Evolutionary conservation across 2,888 invertebrate genomes (phyloP), one percentile per base, ranked within the genome.

Genomic region (Dynastes grantii): DNA sequence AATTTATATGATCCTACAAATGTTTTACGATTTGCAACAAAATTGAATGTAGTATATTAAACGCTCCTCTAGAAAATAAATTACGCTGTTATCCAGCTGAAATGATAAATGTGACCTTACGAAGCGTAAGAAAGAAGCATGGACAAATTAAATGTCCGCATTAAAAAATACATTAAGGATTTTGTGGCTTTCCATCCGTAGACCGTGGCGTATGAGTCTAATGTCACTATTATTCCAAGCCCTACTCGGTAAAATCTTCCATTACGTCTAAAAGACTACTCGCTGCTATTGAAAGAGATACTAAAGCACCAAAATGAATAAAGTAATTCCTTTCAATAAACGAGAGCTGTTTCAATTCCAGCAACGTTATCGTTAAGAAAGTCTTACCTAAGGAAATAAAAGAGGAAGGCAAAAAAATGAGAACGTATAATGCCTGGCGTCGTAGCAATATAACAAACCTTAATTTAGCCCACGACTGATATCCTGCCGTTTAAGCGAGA

Each of bases 261-360:
- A 73, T 73, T 73, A 73, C 73, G 22, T 58, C 9, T 40, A 58
- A 55, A 37, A 73, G 58, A 73, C 37, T 58, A 11, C 22, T 16
- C 37, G 16, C 2, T 22, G 16, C 2, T 73, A 73, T 73, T 73
- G 73, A 58, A 73, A 73, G 58, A 73, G 73, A 73, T 73, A 73
- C 71, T 58, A 16, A 16, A 29, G 49, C 29, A 11, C 73, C 32
- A 58, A 16, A 61, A 75, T 53, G 51, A 51, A 68, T 75, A 61
- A 75, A 61, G 73, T 75, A 75, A 75, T 75, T 75, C 61, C 73
- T 61, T 75, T 75, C 73, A 75, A 68, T 68, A 68, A 68, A 13
- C 55, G 61, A 22, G 3, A 45, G 45, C 73, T 22, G 37, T 75
- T 75, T 61, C 45, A 75, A 61, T 75, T 75, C 55, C 73, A 63